A percentile compares a stretch with the other conserved stretches of the same genome.
These are phyloP conservation scores for Ophiothrix spiculata DNA, from an alignment of 35 echinoderm and acorn worm species.

Conservation along the genomic window DNA sequence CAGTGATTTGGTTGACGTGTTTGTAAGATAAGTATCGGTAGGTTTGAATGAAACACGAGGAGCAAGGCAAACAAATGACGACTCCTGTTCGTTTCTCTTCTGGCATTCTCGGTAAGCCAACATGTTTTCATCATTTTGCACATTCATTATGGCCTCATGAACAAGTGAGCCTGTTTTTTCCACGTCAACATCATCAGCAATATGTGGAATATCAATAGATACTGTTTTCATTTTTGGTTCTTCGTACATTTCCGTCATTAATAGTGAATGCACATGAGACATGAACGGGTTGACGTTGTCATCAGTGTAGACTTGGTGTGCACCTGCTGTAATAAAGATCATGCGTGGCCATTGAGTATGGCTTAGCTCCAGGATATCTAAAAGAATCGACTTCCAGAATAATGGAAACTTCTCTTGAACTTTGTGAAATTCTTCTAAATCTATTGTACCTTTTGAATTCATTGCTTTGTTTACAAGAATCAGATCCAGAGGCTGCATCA, in stretches of 20 bases:
- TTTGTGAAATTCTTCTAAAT: background rate
- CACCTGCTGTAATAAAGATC: constrained; percentile 15
- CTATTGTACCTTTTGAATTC: background rate
- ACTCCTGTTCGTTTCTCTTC: background rate
- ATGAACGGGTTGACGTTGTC: constrained; percentile 29
- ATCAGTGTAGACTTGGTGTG: background rate
- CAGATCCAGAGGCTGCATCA: background rate
- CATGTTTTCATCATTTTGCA: background rate
- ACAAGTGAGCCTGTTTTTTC: background rate
- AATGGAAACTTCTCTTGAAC: background rate
- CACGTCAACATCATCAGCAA: background rate
- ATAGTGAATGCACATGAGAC: constrained; percentile 32
- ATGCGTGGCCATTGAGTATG: background rate
- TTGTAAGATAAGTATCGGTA: background rate
- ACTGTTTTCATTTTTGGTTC: constrained; percentile 24
- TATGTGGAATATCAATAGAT: constrained; percentile 51
- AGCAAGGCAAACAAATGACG: background rate
- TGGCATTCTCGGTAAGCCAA: background rate
- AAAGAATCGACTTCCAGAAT: background rate
- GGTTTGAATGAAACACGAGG: background rate
- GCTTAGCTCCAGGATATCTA: background rate
- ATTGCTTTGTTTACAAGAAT: background rate
- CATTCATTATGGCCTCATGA: background rate
- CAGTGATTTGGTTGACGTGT: background rate
- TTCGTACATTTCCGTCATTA: constrained; percentile 47